Base-by-base conservation (phyloP, 35 echinoderm and acorn worm species). In the Ophiothrix spiculata region DNA sequence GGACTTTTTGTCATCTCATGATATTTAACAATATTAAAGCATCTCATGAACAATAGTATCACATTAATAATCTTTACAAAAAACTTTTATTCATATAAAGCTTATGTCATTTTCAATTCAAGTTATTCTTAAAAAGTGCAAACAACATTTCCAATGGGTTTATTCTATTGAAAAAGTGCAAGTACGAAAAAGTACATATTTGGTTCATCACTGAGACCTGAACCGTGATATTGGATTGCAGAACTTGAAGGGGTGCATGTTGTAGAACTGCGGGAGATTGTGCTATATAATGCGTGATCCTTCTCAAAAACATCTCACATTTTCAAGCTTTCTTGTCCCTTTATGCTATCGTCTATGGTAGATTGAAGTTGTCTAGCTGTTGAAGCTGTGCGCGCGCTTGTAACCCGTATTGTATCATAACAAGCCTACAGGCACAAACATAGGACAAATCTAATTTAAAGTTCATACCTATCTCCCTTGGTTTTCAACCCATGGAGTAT, bases 361-460 rank as follows among this genome's bases (percentile, higher is more conserved):
- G 60, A 69, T 69, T 69, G 6, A 28, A 28, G 60, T 25, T 25
- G 29, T n/a, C 60, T 25, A n/a, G 60, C 60, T 69, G 3, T 69
- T 15, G 60, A 28, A 15, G 16, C 60, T 69, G 60, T 69, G 25
- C 60, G n/a, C n/a, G n/a, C n/a, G 60, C 25, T 54, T 54, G 60
- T 69, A 69, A n/a, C 36, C 81, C 54, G 42, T 84, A 84, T 60
- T 84, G 81, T 84, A 84, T 84, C 81, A 84, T 84, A 84, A 37
- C 32, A 78, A 79, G 35, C 45, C 81, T 34, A 21, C 4, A 37
- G 81, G 81, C 81, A n/a, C 35, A 84, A 60, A 37, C 81, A 84
- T 74, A 84, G 63, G 63, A 63, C 81, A 84, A 84, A 84, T 84
- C 81, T 84, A 84, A 84, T 84, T 84, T 84, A 84, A 84, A 74